A percentile compares a stretch with the other conserved stretches of the same genome.
phyloP scores from a whole-genome alignment of 2,113 vertebrate genomes.

The Ginglymostoma cirratum region DNA sequence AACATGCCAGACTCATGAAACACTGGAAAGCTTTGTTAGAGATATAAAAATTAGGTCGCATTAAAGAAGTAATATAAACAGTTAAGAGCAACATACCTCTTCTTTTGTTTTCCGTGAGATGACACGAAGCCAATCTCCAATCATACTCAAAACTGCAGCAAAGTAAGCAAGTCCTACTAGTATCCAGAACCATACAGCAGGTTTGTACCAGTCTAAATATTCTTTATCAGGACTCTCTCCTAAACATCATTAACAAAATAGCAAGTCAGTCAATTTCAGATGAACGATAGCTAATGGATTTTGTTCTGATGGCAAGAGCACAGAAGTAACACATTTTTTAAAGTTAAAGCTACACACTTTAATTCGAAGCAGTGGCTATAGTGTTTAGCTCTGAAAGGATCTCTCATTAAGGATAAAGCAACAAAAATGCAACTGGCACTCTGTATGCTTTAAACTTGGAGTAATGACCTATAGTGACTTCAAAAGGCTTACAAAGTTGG shows the following conservation, averaged over 20 bases:
- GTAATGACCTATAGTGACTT: not conserved
- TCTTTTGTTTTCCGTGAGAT: slow-evolving; percentile 98
- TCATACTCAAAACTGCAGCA: slow-evolving; percentile 96
- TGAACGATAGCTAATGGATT: not conserved
- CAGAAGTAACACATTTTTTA: not conserved
- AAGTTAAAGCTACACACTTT: not conserved
- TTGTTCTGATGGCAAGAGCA: not conserved
- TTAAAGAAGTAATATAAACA: not conserved
- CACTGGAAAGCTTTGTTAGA: not conserved
- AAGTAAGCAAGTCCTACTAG: slow-evolving; percentile 97
- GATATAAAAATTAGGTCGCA: not conserved
- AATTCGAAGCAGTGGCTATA: not conserved
- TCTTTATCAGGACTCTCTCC: slow-evolving; percentile 80
- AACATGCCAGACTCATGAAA: not conserved
- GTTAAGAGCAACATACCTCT: slow-evolving; percentile 66
- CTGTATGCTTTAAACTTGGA: not conserved
- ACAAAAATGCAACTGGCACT: not conserved
- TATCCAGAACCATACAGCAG: slow-evolving; percentile 97
- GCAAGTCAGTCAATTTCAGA: not conserved
- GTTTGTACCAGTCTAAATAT: slow-evolving; percentile 90
- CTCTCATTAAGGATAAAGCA: not conserved
- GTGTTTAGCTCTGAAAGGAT: not conserved
- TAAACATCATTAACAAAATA: slow-evolving; percentile 38
- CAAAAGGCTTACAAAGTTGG: not conserved
- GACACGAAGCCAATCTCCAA: slow-evolving; percentile 94